Base-by-base conservation (phyloP, 2,113 vertebrate species). In the Clarias gariepinus region DNA sequence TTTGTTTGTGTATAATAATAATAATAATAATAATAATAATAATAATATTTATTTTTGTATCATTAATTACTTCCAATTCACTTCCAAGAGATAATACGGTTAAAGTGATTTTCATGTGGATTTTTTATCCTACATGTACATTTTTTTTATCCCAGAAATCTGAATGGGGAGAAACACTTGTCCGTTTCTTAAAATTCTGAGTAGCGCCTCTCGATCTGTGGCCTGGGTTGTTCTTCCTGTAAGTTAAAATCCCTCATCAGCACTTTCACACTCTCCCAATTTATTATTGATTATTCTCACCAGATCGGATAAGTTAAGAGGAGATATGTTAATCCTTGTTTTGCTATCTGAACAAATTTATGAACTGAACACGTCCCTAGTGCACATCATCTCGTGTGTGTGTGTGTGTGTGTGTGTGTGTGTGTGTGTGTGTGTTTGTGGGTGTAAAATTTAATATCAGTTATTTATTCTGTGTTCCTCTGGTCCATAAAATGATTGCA, bases 231-330 rank as follows among this genome's bases (percentile, higher is more conserved):
- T 93, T 94, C 93, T 91, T 92, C 92, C 93, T 92, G 92, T 90
- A 91, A 91, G 91, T 92, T 92, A 94, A 94, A 94, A 80, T 90
- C 90, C 92, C 90, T 92, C 91, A 90, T 95, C 94, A 95, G 95
- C 94, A 95, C 89, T 95, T 95, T 94, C 90, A 89, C 90, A 90
- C 89, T 89, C 89, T 92, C 92, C 93, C 92, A 92, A 92, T 94
- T 95, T 95, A 95, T 94, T 95, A 95, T 95, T 95, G 93, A 95
- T 95, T 94, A 95, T 94, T 95, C 95, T 95, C 94, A 95, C 94
- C 94, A 93, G 94, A 95, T 95, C 94, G 95, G 94, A 94, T 94
- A 94, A 93, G 93, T 94, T 94, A 94, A 94, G 92, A 92, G 91
- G 91, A 94, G 94, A 95, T 95, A 95, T 94, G 94, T 92, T 95